Percentiles rank a stretch among this genome's conserved stretches.
Evolutionary conservation across 2,797 vertebrate genomes (phyloP).

Genomic region (Podarcis lilfordi): DNA sequence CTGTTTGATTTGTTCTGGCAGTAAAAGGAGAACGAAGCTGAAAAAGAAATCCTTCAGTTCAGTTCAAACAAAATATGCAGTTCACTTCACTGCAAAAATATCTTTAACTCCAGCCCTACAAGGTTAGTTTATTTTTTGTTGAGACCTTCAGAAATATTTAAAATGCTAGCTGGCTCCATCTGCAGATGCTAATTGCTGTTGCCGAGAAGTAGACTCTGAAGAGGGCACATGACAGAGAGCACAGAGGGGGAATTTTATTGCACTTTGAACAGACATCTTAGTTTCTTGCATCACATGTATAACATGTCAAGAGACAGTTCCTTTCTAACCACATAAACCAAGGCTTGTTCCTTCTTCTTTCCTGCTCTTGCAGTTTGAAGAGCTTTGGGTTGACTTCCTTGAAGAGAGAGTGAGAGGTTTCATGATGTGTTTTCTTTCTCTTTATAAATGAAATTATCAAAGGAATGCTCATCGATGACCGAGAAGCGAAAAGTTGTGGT

Average conservation of each 20-base stretch:
- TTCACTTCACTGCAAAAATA: slow-evolving; percentile 8
- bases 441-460: slow-evolving; percentile 79
- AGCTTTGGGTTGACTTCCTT: not conserved
- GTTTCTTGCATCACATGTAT: not conserved
- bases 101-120: not conserved
- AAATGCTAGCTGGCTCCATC: not conserved
- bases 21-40: slow-evolving; percentile 16
- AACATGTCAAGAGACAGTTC: slow-evolving; percentile 43
- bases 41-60: slow-evolving; percentile 24
- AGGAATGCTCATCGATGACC: slow-evolving; percentile 74
- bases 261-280: slow-evolving; percentile 11
- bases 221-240: not conserved
- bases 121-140: not conserved
- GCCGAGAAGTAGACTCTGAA: not conserved
- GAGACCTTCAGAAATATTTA: slow-evolving; percentile 12
- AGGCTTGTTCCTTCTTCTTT: slow-evolving; percentile 22
- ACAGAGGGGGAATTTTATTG: slow-evolving; percentile 20
- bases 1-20: not conserved
- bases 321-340: slow-evolving; percentile 40
- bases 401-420: slow-evolving; percentile 49
- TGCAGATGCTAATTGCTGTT: slow-evolving; percentile 20
- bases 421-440: slow-evolving; percentile 74
- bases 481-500: slow-evolving; percentile 60
- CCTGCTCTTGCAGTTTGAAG: slow-evolving; percentile 37
- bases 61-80: not conserved